phyloP scores from a whole-genome alignment of 35 echinoderm and acorn worm species.

The Strongylocentrotus purpuratus region DNA sequence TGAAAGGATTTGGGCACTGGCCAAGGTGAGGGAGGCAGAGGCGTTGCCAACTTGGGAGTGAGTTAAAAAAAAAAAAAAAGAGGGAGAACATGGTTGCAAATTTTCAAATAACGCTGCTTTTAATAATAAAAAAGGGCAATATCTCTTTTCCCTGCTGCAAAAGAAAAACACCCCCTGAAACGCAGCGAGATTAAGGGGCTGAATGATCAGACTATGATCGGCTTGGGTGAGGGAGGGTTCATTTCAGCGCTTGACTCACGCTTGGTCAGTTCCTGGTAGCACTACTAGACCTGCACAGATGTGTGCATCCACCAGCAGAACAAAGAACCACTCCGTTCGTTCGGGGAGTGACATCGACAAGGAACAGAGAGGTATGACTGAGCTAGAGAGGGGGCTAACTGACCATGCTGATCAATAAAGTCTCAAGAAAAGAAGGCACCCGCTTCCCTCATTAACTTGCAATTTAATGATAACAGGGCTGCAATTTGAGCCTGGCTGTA shows the following conservation, averaged over 20 bases:
- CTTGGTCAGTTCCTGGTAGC: conserved; percentile 8
- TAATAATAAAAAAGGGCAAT: too few relatives aligned
- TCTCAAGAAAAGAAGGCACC: neutral
- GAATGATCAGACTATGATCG: neutral
- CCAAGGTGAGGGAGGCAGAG: too few relatives aligned
- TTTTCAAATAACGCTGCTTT: too few relatives aligned
- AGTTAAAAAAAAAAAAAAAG: too few relatives aligned
- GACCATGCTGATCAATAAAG: neutral
- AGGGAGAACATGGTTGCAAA: too few relatives aligned
- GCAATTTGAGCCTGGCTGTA: conserved; percentile 6
- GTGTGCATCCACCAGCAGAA: neutral
- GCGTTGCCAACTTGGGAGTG: too few relatives aligned
- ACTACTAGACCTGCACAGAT: neutral
- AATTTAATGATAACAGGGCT: neutral
- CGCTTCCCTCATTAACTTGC: neutral
- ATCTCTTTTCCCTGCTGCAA: too few relatives aligned
- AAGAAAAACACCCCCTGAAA: too few relatives aligned
- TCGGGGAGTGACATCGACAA: neutral
- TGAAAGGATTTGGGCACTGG: too few relatives aligned
- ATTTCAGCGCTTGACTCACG: conserved; percentile 14
- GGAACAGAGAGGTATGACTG: neutral
- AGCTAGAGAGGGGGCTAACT: neutral
- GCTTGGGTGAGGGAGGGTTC: neutral
- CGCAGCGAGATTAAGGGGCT: neutral
- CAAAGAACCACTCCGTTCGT: neutral